A percentile compares a stretch with the other conserved stretches of the same genome.
These are phyloP conservation scores for Decapterus maruadsi DNA, from an alignment of 2,797 vertebrate genomes.

Conservation along the genomic window DNA sequence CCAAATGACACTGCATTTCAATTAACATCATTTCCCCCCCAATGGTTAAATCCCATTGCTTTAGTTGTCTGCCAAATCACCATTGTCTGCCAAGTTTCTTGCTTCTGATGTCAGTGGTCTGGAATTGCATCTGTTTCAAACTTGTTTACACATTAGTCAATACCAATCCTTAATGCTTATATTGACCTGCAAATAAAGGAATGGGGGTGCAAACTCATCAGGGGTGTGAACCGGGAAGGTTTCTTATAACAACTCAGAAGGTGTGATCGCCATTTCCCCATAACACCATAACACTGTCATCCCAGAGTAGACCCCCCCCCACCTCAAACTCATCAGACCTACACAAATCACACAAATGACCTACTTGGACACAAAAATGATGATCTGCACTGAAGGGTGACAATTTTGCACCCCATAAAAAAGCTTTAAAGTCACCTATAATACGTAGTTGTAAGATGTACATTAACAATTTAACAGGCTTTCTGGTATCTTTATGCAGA, in stretches of 20 bases:
- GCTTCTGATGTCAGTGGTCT: constrained; percentile 36
- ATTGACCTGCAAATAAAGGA: constrained; percentile 20
- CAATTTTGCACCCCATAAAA: too few relatives aligned
- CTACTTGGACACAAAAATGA: too few relatives aligned
- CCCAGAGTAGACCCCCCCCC: too few relatives aligned
- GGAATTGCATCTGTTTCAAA: constrained; percentile 43
- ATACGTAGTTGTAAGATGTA: not conserved
- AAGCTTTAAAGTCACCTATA: constrained; percentile 7
- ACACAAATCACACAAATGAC: too few relatives aligned
- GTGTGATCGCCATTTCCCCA: too few relatives aligned
- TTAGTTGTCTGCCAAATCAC: constrained; percentile 54
- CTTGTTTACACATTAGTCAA: constrained; percentile 26
- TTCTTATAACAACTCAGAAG: too few relatives aligned
- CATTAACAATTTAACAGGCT: constrained; percentile 22
- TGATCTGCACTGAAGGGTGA: too few relatives aligned
- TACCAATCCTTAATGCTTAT: constrained; percentile 17
- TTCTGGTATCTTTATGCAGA: constrained; percentile 2
- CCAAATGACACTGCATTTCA: constrained; percentile 58
- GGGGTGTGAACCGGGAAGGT: too few relatives aligned
- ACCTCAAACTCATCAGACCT: too few relatives aligned
- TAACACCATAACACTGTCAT: too few relatives aligned
- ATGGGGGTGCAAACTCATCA: not conserved
- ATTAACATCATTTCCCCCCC: constrained; percentile 45
- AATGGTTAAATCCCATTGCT: constrained; percentile 26
- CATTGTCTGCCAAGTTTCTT: constrained; percentile 11